Evolutionary conservation across 2,797 vertebrate species (phyloP).

Genomic region (Sebastes minor): DNA sequence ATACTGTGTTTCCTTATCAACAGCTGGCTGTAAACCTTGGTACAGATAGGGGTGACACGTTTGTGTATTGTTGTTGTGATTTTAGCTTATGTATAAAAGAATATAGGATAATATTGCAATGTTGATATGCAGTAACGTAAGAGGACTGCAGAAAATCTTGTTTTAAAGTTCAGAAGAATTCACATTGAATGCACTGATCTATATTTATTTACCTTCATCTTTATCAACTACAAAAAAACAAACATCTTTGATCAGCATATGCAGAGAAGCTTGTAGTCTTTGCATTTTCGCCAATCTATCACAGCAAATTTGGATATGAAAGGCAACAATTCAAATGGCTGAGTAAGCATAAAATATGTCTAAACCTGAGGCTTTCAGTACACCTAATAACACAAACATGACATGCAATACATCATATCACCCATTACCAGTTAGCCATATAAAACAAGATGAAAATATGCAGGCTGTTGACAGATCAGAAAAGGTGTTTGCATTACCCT

Average conservation of each 20-base stretch:
- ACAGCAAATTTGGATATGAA: conserved; percentile 92
- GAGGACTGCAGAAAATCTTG: background rate
- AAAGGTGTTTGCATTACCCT: conserved; percentile 69
- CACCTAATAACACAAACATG: conserved; percentile 86
- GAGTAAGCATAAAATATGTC: conserved; percentile 93
- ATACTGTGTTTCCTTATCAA: background rate
- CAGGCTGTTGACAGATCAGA: conserved; percentile 73
- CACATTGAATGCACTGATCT: background rate
- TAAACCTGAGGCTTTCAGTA: conserved; percentile 84
- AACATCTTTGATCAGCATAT: conserved; percentile 62
- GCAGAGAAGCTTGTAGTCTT: conserved; percentile 83
- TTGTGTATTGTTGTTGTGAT: background rate
- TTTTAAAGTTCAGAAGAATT: background rate
- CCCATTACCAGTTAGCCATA: conserved; percentile 80
- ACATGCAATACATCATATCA: conserved; percentile 94
- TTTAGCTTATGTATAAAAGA: background rate
- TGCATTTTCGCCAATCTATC: conserved; percentile 89
- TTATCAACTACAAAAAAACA: conserved; percentile 3
- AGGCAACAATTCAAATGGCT: conserved; percentile 93
- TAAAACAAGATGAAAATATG: conserved; percentile 73
- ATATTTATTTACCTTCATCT: conserved; percentile 46
- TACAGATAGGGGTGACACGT: background rate
- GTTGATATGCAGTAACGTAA: background rate
- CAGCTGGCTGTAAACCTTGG: background rate
- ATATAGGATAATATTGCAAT: background rate